Evolutionary conservation across 2,113 vertebrate genomes (phyloP).

Genomic region (Ranitomeya variabilis): DNA sequence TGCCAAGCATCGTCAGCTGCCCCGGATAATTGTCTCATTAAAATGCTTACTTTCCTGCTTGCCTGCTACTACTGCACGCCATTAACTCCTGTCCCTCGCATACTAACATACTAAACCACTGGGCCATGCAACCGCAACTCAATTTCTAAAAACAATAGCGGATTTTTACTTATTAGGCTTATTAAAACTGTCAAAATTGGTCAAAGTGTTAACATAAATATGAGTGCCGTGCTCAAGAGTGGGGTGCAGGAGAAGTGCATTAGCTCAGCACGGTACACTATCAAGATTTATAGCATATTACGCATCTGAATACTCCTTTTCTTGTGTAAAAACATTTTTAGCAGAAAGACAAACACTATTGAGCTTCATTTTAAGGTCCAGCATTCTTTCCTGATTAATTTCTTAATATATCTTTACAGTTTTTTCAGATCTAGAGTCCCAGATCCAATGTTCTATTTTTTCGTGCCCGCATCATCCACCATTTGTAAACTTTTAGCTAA

Average conservation of each 20-base stretch:
- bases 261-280: not conserved
- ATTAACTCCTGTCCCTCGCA: not conserved
- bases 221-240: not conserved
- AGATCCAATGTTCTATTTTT: too few relatives aligned
- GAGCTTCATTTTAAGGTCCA: too few relatives aligned
- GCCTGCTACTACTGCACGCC: not conserved
- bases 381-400: too few relatives aligned
- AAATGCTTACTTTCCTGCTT: conserved; percentile 13
- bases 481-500: too few relatives aligned
- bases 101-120: conserved; percentile 21
- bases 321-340: not conserved
- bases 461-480: too few relatives aligned
- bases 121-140: not conserved
- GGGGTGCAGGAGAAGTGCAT: not conserved
- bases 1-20: conserved; percentile 32
- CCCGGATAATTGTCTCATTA: conserved; percentile 46
- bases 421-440: too few relatives aligned
- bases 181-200: not conserved
- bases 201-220: not conserved
- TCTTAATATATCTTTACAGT: too few relatives aligned
- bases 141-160: conserved; percentile 14
- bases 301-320: not conserved
- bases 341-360: not conserved
- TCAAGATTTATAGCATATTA: not conserved
- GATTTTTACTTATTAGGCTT: not conserved